Evolutionary conservation across 1,140 invertebrate genomes (phyloP).

Genomic region (Chironomus striatipennis): DNA sequence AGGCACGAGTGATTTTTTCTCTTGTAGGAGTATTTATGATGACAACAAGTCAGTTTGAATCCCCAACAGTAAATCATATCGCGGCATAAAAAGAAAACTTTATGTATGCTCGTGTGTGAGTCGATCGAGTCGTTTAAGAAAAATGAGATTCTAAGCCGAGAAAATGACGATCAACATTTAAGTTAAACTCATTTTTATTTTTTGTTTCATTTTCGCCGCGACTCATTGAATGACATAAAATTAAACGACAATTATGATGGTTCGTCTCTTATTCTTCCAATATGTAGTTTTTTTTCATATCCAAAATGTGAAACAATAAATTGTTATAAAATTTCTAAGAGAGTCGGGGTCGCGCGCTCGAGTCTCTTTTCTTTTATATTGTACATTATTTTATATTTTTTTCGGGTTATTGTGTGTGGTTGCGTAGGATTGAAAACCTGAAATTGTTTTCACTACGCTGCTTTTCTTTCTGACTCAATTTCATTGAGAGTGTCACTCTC

Average conservation of each 20-base stretch:
- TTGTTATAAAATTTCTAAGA: background rate
- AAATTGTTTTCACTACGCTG: background rate
- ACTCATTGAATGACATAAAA: background rate
- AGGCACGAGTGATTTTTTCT: too few relatives aligned
- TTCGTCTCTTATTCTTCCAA: background rate
- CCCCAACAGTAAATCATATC: too few relatives aligned
- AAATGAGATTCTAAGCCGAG: too few relatives aligned
- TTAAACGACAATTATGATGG: background rate
- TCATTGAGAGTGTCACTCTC: background rate
- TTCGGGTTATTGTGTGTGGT: background rate
- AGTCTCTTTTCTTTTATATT: background rate
- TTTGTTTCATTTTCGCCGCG: too few relatives aligned
- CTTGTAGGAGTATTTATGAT: too few relatives aligned
- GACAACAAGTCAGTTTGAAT: too few relatives aligned
- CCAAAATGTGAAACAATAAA: background rate
- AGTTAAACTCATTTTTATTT: too few relatives aligned
- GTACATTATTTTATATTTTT: background rate
- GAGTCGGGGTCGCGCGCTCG: background rate
- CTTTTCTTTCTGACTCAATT: constrained; percentile 11
- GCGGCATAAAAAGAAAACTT: too few relatives aligned
- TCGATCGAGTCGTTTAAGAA: too few relatives aligned
- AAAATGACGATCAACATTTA: too few relatives aligned
- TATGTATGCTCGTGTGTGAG: too few relatives aligned
- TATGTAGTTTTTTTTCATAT: too few relatives aligned
- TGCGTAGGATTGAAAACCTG: constrained; percentile 1